A percentile compares a stretch with the other conserved stretches of the same genome.
These are phyloP conservation scores for Geopemphigus sp. DNA, from an alignment of 1,140 invertebrate species.

Conservation along the genomic window DNA sequence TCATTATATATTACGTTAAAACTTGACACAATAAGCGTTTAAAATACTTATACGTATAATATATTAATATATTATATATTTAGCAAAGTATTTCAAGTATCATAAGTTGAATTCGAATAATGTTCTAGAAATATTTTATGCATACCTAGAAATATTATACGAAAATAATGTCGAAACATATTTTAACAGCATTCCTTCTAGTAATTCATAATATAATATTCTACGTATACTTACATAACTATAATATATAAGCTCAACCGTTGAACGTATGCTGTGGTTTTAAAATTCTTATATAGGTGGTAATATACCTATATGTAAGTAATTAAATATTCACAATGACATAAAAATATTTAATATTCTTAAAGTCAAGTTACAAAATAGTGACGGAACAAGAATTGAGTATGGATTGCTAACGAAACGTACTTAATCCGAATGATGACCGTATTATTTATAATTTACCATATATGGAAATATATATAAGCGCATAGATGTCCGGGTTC, in stretches of 20 bases:
- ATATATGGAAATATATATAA: background rate
- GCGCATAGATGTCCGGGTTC: background rate
- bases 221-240: background rate
- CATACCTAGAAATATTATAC: background rate
- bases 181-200: background rate
- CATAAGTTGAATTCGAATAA: too few species aligned
- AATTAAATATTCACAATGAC: background rate
- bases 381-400: background rate
- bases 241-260: background rate
- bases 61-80: too few species aligned
- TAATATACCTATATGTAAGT: background rate
- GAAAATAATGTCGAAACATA: background rate
- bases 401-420: constrained; percentile 3
- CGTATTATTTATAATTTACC: background rate
- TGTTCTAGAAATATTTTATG: background rate
- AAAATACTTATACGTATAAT: background rate
- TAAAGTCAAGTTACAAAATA: background rate
- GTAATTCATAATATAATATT: background rate
- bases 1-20: background rate
- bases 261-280: background rate
- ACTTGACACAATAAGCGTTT: background rate
- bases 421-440: background rate
- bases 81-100: too few species aligned
- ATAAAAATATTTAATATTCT: constrained; percentile 7
- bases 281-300: background rate